Evolutionary conservation across 2,113 vertebrate genomes (phyloP).

Genomic region (Mohoua ochrocephala): DNA sequence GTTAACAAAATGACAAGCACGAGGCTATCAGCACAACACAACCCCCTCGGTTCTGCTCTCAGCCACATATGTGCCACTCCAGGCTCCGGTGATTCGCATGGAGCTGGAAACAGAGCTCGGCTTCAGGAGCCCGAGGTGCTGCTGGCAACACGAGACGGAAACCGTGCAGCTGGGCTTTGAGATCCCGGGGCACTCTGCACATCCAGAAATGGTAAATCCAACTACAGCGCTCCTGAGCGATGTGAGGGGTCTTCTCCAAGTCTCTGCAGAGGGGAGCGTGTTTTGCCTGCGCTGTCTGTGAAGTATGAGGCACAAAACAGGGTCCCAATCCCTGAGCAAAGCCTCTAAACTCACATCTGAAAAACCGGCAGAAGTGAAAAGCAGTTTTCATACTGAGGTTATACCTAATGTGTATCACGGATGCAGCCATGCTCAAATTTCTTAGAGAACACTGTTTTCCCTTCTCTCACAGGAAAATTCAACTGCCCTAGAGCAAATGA

Average conservation of each 20-base stretch:
- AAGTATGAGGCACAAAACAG: neutral
- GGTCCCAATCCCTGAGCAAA: neutral
- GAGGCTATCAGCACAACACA: neutral
- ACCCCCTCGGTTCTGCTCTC: neutral
- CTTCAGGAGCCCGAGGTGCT: neutral
- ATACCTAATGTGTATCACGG: neutral
- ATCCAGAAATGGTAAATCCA: neutral
- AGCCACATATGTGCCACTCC: neutral
- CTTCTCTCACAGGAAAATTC: neutral
- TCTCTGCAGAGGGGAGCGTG: neutral
- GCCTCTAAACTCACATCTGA: neutral
- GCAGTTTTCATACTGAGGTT: neutral
- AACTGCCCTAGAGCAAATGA: neutral
- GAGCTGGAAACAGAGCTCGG: neutral
- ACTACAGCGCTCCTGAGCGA: neutral
- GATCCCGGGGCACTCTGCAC: neutral
- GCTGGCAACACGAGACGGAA: neutral
- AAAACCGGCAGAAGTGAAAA: neutral
- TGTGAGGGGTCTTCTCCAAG: neutral
- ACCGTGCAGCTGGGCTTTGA: neutral
- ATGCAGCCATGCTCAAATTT: neutral
- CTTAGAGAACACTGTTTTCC: neutral
- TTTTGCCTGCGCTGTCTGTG: neutral
- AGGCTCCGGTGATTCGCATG: neutral
- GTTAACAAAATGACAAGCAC: conserved; percentile 18